phyloP scores from a whole-genome alignment of 2,113 vertebrate genomes.

The Australoheros scitulus region DNA sequence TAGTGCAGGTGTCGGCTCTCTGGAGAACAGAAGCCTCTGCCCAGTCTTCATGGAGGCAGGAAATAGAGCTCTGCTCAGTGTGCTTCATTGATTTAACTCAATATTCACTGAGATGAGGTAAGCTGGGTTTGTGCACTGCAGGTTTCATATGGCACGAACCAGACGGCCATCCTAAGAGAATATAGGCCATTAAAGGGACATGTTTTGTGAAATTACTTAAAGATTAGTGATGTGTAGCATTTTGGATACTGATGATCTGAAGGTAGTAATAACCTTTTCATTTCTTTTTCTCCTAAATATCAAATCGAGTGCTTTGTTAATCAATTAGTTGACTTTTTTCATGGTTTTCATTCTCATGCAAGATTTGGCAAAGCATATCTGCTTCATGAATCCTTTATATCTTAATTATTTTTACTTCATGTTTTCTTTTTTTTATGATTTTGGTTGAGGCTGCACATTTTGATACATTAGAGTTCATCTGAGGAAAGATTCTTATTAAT shows the following conservation, averaged over 20 bases:
- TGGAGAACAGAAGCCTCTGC: conserved; percentile 43
- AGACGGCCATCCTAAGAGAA: background rate
- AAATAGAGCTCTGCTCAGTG: conserved; percentile 24
- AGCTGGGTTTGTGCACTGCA: conserved; percentile 3
- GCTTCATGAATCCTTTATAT: background rate
- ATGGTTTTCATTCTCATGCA: background rate
- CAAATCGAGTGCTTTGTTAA: background rate
- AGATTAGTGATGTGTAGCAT: background rate
- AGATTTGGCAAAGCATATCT: background rate
- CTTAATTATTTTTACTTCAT: background rate
- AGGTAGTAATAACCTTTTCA: too few relatives aligned
- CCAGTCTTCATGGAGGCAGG: conserved; percentile 27
- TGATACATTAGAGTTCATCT: background rate
- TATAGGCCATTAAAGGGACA: background rate
- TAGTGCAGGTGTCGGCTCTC: conserved; percentile 62
- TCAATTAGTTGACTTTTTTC: background rate
- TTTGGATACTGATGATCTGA: background rate
- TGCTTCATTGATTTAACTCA: conserved; percentile 31
- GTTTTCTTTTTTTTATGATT: background rate
- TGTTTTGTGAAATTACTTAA: background rate
- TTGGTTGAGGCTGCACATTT: background rate
- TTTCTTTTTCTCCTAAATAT: background rate
- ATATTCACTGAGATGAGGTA: conserved; percentile 25
- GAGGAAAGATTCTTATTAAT: conserved; percentile 10
- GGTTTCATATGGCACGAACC: background rate